phyloP scores from a whole-genome alignment of 2,797 vertebrate species.

The Smutsia gigantea region DNA sequence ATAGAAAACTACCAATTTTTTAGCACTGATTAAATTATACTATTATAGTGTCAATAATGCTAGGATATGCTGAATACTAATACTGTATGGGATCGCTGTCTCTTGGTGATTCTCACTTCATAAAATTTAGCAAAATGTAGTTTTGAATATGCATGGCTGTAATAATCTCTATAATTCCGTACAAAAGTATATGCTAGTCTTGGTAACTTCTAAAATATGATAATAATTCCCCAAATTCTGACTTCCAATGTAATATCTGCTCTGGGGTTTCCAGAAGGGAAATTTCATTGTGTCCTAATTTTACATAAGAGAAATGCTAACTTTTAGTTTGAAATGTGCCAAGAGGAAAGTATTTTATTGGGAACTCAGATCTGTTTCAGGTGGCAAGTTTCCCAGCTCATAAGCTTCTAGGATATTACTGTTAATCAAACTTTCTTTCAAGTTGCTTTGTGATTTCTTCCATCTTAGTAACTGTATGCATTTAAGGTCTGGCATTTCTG shows the following conservation, averaged over 20 bases:
- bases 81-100: background rate
- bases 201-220: background rate
- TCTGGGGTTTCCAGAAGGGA: background rate
- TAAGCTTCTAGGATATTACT: slow-evolving; percentile 1
- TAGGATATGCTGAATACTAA: background rate
- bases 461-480: background rate
- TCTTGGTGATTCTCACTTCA: background rate
- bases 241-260: slow-evolving; percentile 1
- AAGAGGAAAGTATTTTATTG: background rate
- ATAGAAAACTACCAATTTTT: background rate
- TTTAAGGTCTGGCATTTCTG: slow-evolving; percentile 8
- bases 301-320: background rate
- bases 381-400: background rate
- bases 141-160: background rate
- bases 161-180: background rate
- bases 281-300: background rate
- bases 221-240: slow-evolving; percentile 19
- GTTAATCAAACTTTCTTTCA: background rate
- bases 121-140: background rate
- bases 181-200: background rate
- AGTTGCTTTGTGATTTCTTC: slow-evolving; percentile 33
- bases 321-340: background rate
- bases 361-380: background rate
- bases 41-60: slow-evolving; percentile 1
- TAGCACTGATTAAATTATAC: background rate